Conservation (phyloP, 1,140 invertebrate genomes). For the Lepidurus couesii region DNA sequence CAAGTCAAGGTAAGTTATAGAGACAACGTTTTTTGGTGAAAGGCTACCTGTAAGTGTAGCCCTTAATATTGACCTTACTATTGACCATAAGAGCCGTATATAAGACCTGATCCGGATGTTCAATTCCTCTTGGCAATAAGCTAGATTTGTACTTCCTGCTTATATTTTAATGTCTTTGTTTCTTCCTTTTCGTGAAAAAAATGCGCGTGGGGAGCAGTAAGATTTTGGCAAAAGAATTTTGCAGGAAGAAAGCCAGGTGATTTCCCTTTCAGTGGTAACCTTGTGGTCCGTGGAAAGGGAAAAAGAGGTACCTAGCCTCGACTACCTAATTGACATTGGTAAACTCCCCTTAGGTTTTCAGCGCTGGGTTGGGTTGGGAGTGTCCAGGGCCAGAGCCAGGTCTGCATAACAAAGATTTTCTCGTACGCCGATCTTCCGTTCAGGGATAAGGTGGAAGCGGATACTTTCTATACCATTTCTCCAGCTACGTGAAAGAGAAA, state of each 20-base stretch:
- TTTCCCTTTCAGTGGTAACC: conserved; percentile 10
- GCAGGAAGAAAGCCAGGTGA: not conserved
- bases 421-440: not conserved
- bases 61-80: not conserved
- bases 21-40: not conserved
- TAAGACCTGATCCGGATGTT: too few relatives aligned
- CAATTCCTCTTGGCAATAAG: too few relatives aligned
- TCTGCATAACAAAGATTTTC: not conserved
- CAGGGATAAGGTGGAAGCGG: not conserved
- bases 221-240: not conserved
- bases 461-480: not conserved
- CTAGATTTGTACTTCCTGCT: too few relatives aligned
- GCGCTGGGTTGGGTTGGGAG: not conserved
- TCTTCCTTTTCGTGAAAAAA: not conserved
- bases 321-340: not conserved
- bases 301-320: not conserved
- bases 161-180: not conserved
- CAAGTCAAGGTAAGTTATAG: not conserved
- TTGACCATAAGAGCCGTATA: not conserved
- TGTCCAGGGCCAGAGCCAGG: not conserved
- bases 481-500: not conserved
- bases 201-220: not conserved
- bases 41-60: not conserved
- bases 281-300: not conserved
- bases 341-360: not conserved